Conservation (phyloP, 1,140 invertebrate genomes). For the Cydia splendana region DNA sequence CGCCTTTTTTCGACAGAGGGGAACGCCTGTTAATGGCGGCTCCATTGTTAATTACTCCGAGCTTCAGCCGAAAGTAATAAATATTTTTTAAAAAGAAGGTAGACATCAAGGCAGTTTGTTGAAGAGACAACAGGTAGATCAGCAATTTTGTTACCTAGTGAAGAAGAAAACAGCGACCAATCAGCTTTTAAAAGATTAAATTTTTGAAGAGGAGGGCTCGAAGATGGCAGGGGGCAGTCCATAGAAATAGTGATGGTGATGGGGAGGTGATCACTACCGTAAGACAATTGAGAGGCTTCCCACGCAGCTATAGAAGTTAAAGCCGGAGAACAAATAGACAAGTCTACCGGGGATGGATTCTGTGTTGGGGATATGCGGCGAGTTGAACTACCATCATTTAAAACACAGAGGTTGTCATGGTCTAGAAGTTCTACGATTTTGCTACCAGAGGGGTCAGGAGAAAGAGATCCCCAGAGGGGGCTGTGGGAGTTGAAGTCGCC, state of each 20-base stretch:
- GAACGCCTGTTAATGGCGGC: no score
- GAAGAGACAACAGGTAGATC: not conserved
- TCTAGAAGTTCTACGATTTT: not conserved
- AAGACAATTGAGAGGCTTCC: not conserved
- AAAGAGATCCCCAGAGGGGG: not conserved
- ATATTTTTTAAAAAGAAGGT: not conserved
- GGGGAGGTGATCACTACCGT: conserved; percentile 36
- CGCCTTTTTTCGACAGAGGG: no score
- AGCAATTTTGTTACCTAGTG: not conserved
- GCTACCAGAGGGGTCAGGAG: not conserved
- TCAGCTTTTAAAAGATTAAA: not conserved
- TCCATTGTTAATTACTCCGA: no score
- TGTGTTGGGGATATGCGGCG: conserved; percentile 13
- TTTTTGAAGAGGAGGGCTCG: not conserved
- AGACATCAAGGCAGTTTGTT: not conserved
- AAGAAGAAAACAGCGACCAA: not conserved
- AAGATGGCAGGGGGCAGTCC: not conserved
- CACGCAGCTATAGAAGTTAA: conserved; percentile 2
- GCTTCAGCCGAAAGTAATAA: not conserved
- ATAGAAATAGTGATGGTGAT: conserved; percentile 19
- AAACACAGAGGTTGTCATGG: not conserved
- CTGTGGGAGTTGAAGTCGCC: conserved; percentile 28
- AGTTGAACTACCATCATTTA: conserved; percentile 36
- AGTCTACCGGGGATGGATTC: conserved; percentile 23
- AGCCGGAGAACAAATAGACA: conserved; percentile 24